Conservation (phyloP, 2,888 invertebrate genomes). For the Boloria selene region DNA sequence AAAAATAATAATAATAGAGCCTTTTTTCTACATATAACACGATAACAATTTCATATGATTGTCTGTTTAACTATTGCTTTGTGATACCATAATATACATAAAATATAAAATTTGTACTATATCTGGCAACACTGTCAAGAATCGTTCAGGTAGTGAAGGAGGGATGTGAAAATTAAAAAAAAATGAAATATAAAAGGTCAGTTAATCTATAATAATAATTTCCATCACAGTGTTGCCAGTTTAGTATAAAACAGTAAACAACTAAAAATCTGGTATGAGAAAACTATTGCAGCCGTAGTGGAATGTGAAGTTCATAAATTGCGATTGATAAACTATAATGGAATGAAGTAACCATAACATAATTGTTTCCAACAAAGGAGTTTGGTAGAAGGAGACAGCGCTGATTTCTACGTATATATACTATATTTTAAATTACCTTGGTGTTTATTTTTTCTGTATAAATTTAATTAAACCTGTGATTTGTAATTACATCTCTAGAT, state of each 20-base stretch:
- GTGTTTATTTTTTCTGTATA: slow-evolving; percentile 29
- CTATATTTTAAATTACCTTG: not conserved
- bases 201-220: not conserved
- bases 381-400: slow-evolving; percentile 32
- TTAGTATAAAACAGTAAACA: slow-evolving; percentile 38
- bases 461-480: too few species aligned
- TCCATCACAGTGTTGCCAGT: slow-evolving; percentile 15
- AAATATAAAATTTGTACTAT: slow-evolving; percentile 23
- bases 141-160: not conserved
- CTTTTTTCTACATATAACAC: slow-evolving; percentile 39
- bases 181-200: too few species aligned
- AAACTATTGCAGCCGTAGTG: slow-evolving; percentile 72
- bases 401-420: slow-evolving; percentile 3
- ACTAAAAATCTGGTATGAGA: slow-evolving; percentile 46
- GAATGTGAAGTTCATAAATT: slow-evolving; percentile 60
- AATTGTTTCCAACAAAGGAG: slow-evolving; percentile 29
- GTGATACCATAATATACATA: slow-evolving; percentile 18
- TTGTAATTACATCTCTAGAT: too few species aligned
- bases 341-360: slow-evolving; percentile 63
- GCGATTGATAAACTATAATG: slow-evolving; percentile 46
- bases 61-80: slow-evolving; percentile 23
- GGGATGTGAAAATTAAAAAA: too few species aligned
- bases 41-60: slow-evolving; percentile 20
- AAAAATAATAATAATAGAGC: slow-evolving; percentile 3
- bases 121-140: slow-evolving; percentile 22